phyloP scores from a whole-genome alignment of 2,888 invertebrate genomes.

The Scaeva pyrastri region DNA sequence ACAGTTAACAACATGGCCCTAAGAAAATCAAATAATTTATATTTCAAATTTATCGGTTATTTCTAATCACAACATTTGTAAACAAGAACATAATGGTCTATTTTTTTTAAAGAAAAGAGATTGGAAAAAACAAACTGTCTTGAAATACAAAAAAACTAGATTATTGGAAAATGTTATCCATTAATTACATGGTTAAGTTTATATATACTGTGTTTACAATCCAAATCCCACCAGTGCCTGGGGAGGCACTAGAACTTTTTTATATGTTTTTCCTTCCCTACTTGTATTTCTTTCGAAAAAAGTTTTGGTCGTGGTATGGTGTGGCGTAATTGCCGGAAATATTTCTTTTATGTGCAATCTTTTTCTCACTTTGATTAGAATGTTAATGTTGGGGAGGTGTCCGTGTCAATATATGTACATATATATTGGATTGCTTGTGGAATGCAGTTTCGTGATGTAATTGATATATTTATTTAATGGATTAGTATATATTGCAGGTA shows the following conservation, averaged over 20 bases:
- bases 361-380: constrained; percentile 32
- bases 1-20: too few relatives aligned
- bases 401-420: too few relatives aligned
- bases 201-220: constrained; percentile 1
- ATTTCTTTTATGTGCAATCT: constrained; percentile 35
- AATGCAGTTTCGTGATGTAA: constrained; percentile 25
- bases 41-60: too few relatives aligned
- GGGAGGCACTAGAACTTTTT: background rate
- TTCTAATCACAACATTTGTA: too few relatives aligned
- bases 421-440: constrained; percentile 31
- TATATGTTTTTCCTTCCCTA: background rate
- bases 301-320: background rate
- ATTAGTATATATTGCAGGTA: background rate
- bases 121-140: constrained; percentile 1
- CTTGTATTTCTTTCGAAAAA: too few relatives aligned
- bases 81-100: too few relatives aligned
- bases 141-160: too few relatives aligned
- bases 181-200: constrained; percentile 38
- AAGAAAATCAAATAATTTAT: too few relatives aligned
- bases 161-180: constrained; percentile 36
- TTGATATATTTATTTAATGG: background rate
- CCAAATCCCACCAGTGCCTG: constrained; percentile 8
- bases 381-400: constrained; percentile 17
- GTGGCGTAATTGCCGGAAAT: constrained; percentile 50
- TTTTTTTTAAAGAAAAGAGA: background rate